A percentile compares a stretch with the other conserved stretches of the same genome.
phyloP scores from a whole-genome alignment of 2,113 vertebrate species.

The Petrocephalus microphthalmus region DNA sequence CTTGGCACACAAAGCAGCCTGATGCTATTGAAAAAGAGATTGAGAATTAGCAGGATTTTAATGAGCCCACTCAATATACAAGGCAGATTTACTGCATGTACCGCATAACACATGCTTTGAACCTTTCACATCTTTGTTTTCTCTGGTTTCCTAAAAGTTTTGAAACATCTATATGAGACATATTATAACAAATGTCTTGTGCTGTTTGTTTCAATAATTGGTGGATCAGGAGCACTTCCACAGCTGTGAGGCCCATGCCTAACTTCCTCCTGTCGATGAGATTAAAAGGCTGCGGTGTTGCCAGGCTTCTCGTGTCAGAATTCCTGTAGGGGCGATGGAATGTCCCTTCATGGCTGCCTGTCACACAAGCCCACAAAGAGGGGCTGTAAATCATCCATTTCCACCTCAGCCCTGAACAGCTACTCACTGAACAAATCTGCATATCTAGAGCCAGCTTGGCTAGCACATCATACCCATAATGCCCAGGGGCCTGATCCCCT shows the following conservation, averaged over 20 bases:
- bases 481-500: neutral
- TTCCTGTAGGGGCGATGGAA: neutral
- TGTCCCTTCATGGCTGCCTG: neutral
- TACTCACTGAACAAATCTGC: neutral
- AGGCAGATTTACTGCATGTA: neutral
- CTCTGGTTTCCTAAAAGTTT: neutral
- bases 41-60: neutral
- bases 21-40: neutral
- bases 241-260: neutral
- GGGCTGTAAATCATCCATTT: neutral
- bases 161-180: neutral
- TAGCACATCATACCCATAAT: neutral
- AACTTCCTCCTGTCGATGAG: neutral
- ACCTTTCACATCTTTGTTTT: neutral
- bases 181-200: neutral
- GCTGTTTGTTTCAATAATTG: neutral
- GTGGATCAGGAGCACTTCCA: neutral
- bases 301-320: neutral
- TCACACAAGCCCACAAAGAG: neutral
- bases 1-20: constrained; percentile 1
- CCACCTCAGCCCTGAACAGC: neutral
- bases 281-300: neutral
- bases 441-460: neutral
- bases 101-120: neutral
- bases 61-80: constrained; percentile 2